Conservation (phyloP, 1,140 invertebrate species). For the Rhizoglyphus robini region DNA sequence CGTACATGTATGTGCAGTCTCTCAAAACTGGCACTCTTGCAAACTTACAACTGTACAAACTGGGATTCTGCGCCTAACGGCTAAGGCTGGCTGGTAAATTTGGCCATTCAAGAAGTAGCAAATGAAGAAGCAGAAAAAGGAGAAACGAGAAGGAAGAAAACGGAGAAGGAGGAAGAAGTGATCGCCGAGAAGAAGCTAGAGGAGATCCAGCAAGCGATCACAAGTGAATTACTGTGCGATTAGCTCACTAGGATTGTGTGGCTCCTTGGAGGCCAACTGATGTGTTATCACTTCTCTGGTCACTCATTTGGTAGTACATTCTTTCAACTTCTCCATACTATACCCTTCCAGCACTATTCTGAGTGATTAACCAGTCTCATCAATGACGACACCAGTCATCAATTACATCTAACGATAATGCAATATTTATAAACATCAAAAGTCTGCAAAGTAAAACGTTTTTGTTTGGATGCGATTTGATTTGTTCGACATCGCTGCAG, state of each 20-base stretch:
- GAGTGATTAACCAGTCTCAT: too few relatives aligned
- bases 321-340: too few relatives aligned
- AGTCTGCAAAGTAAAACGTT: too few relatives aligned
- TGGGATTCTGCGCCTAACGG: constrained; percentile 5
- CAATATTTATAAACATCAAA: too few relatives aligned
- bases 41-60: neutral
- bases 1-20: neutral
- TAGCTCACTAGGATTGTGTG: neutral
- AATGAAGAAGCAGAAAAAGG: constrained; percentile 16
- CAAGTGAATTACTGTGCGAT: neutral
- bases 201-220: constrained; percentile 10
- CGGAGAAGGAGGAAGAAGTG: constrained; percentile 10
- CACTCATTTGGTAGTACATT: too few relatives aligned
- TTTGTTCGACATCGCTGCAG: too few relatives aligned
- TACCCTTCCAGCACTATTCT: too few relatives aligned
- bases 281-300: too few relatives aligned
- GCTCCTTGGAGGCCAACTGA: too few relatives aligned
- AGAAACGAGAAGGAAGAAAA: constrained; percentile 9
- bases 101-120: constrained; percentile 14
- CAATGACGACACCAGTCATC: too few relatives aligned
- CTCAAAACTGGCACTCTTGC: neutral
- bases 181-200: neutral
- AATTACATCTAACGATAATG: too few relatives aligned
- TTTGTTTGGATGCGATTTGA: too few relatives aligned
- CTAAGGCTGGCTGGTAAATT: neutral